Base-by-base conservation (phyloP, 1,140 invertebrate genomes). In the Steinernema feltiae region DNA sequence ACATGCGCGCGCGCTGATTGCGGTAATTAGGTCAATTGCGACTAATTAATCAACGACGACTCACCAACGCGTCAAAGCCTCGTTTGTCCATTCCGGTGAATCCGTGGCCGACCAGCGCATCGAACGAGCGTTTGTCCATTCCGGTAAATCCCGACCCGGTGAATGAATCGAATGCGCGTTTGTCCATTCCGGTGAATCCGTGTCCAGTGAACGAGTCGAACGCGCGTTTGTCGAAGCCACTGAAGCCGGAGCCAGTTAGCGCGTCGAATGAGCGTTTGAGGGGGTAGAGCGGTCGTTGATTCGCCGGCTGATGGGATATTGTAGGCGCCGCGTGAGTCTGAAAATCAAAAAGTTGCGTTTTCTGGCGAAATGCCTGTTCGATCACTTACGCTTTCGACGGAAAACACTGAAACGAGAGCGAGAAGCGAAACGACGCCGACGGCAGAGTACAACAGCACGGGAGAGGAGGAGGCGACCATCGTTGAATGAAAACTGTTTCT, bases 111-210 rank as follows among this genome's bases (percentile, higher is more conserved):
- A 76, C 41, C 75, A 77, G 76, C 21, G 73, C 21, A 41, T 76
- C 75, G 48, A 76, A 76, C 7, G 29, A 30, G 12, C 75, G 75
- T 48, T 76, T 76, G 30, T 76, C 75, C 12, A 76, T 12, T 21
- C 73, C 73, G 76, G 18, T 27, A 30, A 76, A 76, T 31, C 73
- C 74, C n/a, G 35, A 70, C 46, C 80, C 78, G 24, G 53, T 78
- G 48, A 82, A 75, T 0, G 80, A 82, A 32, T 82, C 80, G 72
- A 82, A 82, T 0, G 80, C 78, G 30, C 78, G 74, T 70, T 80
- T 80, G 71, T 82, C 80, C 31, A 82, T 70, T 35, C 80, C 80
- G 7, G 80, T 79, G 72, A 82, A 82, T 17, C 80, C 80, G 12
- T 70, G 72, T 35, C 80, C 78, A 21, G 53, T 78, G 48, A 82